phyloP scores from a whole-genome alignment of 2,113 vertebrate genomes.

The Nothobranchius furzeri region DNA sequence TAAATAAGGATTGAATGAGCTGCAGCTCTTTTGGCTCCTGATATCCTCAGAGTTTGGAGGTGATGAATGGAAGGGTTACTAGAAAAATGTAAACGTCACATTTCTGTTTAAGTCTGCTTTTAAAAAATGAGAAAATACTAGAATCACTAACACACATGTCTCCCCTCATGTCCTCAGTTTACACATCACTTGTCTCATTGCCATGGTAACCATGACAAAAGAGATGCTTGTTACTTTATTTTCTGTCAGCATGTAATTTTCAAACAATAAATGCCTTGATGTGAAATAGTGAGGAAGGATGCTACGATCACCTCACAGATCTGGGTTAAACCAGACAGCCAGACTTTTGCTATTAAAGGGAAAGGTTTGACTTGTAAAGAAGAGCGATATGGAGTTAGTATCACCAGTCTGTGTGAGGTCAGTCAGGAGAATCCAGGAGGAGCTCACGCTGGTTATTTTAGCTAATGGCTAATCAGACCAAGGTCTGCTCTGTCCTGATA shows the following conservation, averaged over 20 bases:
- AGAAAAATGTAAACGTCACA: neutral
- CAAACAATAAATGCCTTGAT: neutral
- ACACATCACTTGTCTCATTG: neutral
- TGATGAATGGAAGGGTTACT: neutral
- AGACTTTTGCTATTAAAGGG: too few species aligned
- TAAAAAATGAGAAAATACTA: neutral
- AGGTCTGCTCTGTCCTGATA: too few species aligned
- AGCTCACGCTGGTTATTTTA: too few species aligned
- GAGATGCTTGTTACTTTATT: neutral
- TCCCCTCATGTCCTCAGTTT: neutral
- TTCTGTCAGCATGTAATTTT: neutral
- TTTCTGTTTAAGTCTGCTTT: too few species aligned
- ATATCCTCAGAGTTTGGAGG: too few species aligned
- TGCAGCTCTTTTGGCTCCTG: constrained; percentile 6
- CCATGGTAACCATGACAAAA: neutral
- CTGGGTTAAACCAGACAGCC: too few species aligned
- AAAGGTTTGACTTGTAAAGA: too few species aligned
- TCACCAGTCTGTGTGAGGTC: too few species aligned
- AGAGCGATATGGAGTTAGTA: too few species aligned
- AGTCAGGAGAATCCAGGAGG: too few species aligned
- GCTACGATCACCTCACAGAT: neutral
- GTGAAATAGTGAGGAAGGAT: neutral
- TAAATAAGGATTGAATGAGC: constrained; percentile 9
- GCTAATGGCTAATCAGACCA: too few species aligned
- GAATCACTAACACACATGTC: neutral